Evolutionary conservation across 2,113 vertebrate genomes (phyloP), one percentile per base, ranked within the genome.

Genomic region (Hydrochoerus hydrochaeris): DNA sequence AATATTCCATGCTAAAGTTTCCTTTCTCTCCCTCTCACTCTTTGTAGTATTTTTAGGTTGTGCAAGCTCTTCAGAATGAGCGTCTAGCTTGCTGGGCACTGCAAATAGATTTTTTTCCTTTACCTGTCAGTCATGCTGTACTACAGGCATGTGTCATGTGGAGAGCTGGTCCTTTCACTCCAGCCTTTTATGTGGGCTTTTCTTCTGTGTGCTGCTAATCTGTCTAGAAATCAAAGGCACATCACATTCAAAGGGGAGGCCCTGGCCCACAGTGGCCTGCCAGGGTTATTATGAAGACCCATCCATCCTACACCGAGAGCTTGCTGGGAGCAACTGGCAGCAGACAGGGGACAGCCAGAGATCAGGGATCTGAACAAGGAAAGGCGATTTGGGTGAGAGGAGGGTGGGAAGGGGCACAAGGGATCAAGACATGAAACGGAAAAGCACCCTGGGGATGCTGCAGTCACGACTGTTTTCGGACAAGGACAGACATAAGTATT

Each of bases 161-260:
- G 97, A 82, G 95, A 97, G n/a, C 96, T 78, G 87, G 81, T 84
- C 84, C 65, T 97, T 97, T 97, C 69, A 89, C 95, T 93, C 81
- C 69, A 92, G 91, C 58, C 77, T 96, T 96, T 97, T 71, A 85
- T 80, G 20, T 8, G 38, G 88, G 81, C 85, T 94, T 92, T 8
- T 32, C 95, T 93, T 97, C 91, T 97, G 69, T 85, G 90, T 84
- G 87, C 93, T 88, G 95, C 93, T 97, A 97, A 97, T 97, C 95
- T 97, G 90, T 96, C 41, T 71, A 96, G 91, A 96, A 97, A 98
- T 98, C 98, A 97, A 97, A 98, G 96, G 81, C 75, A 75, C n/a
- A 77, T 30, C 81, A 83, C 81, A 81, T 96, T 97, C 92, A 96
- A 97, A 96, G 96, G 93, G 97, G 97, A 96, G 89, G 95, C 89